Base-by-base conservation (phyloP, 2,797 vertebrate species). In the Lithobates pipiens region DNA sequence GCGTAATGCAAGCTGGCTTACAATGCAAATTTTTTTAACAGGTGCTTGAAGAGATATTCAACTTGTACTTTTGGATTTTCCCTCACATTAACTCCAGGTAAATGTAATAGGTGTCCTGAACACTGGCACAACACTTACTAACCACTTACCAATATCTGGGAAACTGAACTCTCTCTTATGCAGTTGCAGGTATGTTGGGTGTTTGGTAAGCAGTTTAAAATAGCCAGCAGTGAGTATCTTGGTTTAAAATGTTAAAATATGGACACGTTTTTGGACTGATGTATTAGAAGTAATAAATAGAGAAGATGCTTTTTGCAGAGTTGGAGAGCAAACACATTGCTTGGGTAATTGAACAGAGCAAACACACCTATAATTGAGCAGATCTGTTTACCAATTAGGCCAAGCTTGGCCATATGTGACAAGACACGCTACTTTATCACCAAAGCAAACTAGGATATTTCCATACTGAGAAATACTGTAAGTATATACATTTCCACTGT, bases 1-100 rank as follows among this genome's bases (percentile, higher is more conserved):
- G 25, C 68, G 79, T 46, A 39, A 36, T 70, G 15, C 68, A 81
- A 46, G 42, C 67, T 21, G 27, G 29, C 42, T 80, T 80, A 71
- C 29, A 21, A 27, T 71, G 68, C 44, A 80, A 27, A 34, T 36
- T 15, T 71, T 71, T 7, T 23, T 54, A 70, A 10, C 78, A 80
- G 16, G 21, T 71, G 11, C 39, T 57, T 80, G 8, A 72, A 10
- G n/a, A 27, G 18, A 27, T 34, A 25, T 67, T 29, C 65, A 27
- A 11, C 18, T 57, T 57, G 54, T 21, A 57, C 21, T 23, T 61
- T 61, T 23, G 54, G 54, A 23, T 61, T 54, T 54, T 54, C 50
- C 50, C 16, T 54, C 16, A 18, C 16, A 15, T 54, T 18, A 13
- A 54, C 4, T 16, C 16, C 15, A 3, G 16, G 50, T 54, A 18